These are phyloP conservation scores for Phoxinus dragarum DNA, from an alignment of 2,797 vertebrate species.

Conservation along the genomic window DNA sequence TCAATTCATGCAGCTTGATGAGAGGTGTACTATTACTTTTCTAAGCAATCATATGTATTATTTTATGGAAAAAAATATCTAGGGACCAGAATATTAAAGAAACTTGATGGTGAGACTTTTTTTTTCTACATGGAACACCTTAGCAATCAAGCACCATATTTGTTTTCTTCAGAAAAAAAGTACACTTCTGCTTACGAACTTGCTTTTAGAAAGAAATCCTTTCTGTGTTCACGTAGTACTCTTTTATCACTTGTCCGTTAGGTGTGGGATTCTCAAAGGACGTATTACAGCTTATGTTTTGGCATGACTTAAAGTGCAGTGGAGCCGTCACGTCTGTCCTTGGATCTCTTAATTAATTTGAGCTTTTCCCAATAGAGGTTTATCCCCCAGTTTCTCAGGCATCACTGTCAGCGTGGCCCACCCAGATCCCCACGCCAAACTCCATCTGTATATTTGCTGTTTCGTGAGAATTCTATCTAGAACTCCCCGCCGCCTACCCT, in stretches of 20 bases:
- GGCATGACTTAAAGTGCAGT: constrained; percentile 7
- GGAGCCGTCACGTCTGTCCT: constrained; percentile 28
- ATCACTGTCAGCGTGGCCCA: constrained; percentile 43
- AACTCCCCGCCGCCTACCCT: constrained; percentile 55
- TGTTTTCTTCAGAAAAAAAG: neutral
- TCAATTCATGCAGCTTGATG: neutral
- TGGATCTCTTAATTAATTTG: constrained; percentile 58
- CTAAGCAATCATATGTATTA: neutral
- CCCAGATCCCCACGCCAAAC: constrained; percentile 33
- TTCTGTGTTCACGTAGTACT: neutral
- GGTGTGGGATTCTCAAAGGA: constrained; percentile 16
- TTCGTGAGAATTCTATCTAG: constrained; percentile 52
- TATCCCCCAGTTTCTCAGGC: constrained; percentile 27
- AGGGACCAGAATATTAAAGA: neutral
- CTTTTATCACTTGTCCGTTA: constrained; percentile 34
- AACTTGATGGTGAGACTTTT: neutral
- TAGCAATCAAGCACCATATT: neutral
- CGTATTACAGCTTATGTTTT: constrained; percentile 28
- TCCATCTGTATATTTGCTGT: constrained; percentile 44
- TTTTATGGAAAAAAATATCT: neutral
- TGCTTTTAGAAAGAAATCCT: neutral
- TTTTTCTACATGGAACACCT: neutral
- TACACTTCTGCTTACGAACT: neutral
- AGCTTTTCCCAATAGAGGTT: constrained; percentile 26
- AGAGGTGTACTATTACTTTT: neutral